Evolutionary conservation across 2,113 vertebrate genomes (phyloP), one percentile per base, ranked within the genome.

Genomic region (Peucedramus taeniatus): DNA sequence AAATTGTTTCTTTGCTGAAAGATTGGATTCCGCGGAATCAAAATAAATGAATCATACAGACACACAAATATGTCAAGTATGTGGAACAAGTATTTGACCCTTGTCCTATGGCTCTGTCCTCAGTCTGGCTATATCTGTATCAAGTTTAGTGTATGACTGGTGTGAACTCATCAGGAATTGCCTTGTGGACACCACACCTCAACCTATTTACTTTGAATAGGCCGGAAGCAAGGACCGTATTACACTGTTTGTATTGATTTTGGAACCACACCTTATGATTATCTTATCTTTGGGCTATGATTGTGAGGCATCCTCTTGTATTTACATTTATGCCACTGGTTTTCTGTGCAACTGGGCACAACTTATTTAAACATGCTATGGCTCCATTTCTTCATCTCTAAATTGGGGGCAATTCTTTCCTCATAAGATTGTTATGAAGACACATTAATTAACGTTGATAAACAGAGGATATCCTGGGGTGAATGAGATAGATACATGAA

Each of bases 201-300:
- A 95, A 40, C 80, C 64, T 92, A 81, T 95, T 96, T 93, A 87
- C 47, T 70, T 51, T 37, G 60, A 81, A 54, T 30, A 77, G 89
- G 28, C 64, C 0, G 35, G 93, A 95, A 94, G 79, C 15, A 44
- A 83, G 83, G 35, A 56, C 64, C 24, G 16, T 30, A 65, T 92
- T 89, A 84, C 64, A 54, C 24, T 89, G 76, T 86, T 79, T 71
- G 42, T 54, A 91, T 75, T 92, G 93, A 78, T 87, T 74, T 59
- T 60, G 69, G 51, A 94, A 37, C 83, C 93, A 90, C 89, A 94
- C 93, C 95, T 95, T 90, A 35, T 92, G 68, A 96, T 95, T 93
- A 96, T 39, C 91, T 95, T 93, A 92, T 97, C 90, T 95, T 96
- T 96, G 83, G 86, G 93, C 83, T 95, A 95, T 47, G 80, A 81